These are phyloP conservation scores for Phorcus lineatus DNA, from an alignment of 2,888 invertebrate species.

Conservation along the genomic window DNA sequence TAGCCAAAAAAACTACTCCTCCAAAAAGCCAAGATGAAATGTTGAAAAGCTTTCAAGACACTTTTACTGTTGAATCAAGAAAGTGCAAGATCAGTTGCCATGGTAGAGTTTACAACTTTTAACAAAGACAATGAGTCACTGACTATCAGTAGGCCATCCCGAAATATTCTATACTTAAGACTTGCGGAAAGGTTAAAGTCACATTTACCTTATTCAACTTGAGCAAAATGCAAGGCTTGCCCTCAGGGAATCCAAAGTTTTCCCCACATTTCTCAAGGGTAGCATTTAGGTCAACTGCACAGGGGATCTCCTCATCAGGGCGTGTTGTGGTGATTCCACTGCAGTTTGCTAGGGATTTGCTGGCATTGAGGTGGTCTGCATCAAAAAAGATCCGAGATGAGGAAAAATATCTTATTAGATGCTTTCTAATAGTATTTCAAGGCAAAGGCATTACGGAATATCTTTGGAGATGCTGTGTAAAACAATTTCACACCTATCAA, in stretches of 20 bases:
- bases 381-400: background rate
- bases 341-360: background rate
- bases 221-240: slow-evolving; percentile 94
- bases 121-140: background rate
- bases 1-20: no score
- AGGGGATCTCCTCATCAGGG: slow-evolving; percentile 79
- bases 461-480: no score
- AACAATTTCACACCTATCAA: no score
- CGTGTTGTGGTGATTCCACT: slow-evolving; percentile 79
- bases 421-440: no score
- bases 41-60: no score
- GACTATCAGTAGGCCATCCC: background rate
- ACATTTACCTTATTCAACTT: slow-evolving; percentile 92
- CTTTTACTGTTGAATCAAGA: no score
- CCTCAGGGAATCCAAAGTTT: slow-evolving; percentile 89
- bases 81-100: no score
- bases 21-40: no score
- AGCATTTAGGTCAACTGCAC: slow-evolving; percentile 85
- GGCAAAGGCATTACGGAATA: no score
- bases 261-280: slow-evolving; percentile 84
- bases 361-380: background rate
- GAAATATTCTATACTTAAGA: no score
- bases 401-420: no score
- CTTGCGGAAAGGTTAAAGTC: background rate
- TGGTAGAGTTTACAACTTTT: no score